Base-by-base conservation (phyloP, 2,113 vertebrate genomes). In the Tachysurus fulvidraco region DNA sequence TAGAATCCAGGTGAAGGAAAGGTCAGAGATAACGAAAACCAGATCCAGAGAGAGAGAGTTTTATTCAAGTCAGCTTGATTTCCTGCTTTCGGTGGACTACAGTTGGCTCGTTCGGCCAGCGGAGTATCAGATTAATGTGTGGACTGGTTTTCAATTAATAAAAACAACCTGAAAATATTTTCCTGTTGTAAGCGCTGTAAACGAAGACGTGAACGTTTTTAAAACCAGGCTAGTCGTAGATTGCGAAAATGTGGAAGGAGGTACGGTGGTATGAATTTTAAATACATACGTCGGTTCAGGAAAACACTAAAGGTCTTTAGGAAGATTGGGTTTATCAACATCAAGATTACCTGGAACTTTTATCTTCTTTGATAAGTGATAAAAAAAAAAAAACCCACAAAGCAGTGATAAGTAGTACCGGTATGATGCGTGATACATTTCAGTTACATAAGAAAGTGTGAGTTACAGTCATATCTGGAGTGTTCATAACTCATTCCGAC, bases 391-490 rank as follows among this genome's bases (percentile, higher is more conserved):
- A 52, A 4, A 0, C 41, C 12, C 65, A 28, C 25, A 55, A 28
- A 23, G 41, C 46, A 28, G 52, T 7, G 83, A 55, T 73, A 44
- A 74, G 83, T 74, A 10, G 41, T 59, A 55, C 13, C 78, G 55
- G 59, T 76, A 69, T 76, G 87, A 86, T 80, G 80, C 41, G 25
- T 62, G 87, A 77, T 81, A 17, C 87, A 44, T 41, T 25, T 69
- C 60, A 62, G 77, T 88, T 88, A 86, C 81, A 83, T 62, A 90
- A 88, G 52, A 52, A 88, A 73, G 77, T 13, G 78, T 84, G 81
- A 88, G 60, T 84, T 88, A 88, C 82, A 69, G 59, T n/a, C 81
- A 84, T 78, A 82, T 86, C 69, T 88, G 67, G 73, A 85, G 52
- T 19, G 23, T 78, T 87, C 54, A 83, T 87, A 89, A 89, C 82